Base-by-base conservation (phyloP, 2,113 vertebrate genomes). In the Chrysemys picta region DNA sequence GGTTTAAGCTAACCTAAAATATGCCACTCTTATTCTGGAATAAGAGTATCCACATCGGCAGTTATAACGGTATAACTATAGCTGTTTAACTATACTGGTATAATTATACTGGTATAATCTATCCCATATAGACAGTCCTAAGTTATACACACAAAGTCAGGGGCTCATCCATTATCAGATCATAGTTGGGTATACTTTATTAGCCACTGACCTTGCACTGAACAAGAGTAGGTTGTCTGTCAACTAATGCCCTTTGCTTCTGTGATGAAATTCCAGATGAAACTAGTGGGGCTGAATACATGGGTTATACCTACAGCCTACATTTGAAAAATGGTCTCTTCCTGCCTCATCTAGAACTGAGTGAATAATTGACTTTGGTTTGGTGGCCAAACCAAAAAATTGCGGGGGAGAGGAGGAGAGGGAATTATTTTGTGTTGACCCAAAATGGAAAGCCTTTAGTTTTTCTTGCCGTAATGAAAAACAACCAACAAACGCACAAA, bases 11-110 rank as follows among this genome's bases (percentile, higher is more conserved):
- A 86, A 84, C 50, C 16, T 38, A 53, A 87, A 75, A 12, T 5
- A 7, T 89, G 80, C 12, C 9, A 25, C 56, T 65, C 52, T 52
- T 86, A 47, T 59, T 59, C 38, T 31, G 5, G 38, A 59, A 59
- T 59, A 86, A 80, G 22, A 16, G 13, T 65, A 35, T 65, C 62
- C 62, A 35, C 62, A 65, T 35, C 1, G 7, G 62, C 12, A 65
- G 14, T 65, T 35, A 65, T 35, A 65, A 13, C 59, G 7, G 2
- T 3, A 21, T 3, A 88, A 11, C 45, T 3, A 0, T 91, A 65
- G 35, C 0, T 86, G 62, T 65, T 22, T 80, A 0, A 6, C 49
- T 52, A 52, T 8, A 31, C 10, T 52, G 29, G 11, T 0, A 0
- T 80, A 0, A 6, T 29, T 52, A 52, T 10, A 31, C 10, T 52